Base-by-base conservation (phyloP, 2,797 vertebrate genomes). In the Chelon auratus region DNA sequence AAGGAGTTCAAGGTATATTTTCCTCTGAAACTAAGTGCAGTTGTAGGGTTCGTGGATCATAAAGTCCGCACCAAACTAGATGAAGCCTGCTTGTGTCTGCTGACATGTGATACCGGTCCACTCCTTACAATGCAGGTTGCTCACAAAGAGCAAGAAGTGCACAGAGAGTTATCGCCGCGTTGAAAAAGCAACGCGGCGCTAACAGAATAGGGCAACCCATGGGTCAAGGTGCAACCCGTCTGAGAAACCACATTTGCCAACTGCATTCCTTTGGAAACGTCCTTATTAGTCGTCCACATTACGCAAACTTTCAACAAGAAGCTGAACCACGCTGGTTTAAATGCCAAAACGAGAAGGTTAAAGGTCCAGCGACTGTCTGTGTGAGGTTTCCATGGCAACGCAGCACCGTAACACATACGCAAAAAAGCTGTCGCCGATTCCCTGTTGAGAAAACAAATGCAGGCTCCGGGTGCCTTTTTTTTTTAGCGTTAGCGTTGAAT, bases 341-440 rank as follows among this genome's bases (percentile, higher is more conserved):
- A 67, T 72, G 64, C 82, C 51, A 64, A 76, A 22, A 82, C 22
- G 13, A 11, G 22, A 22, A 63, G 57, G 72, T 80, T 72, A 87
- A 84, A 75, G 75, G 80, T 82, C 17, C 47, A 4, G 3, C 7
- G 12, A 73, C 3, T 40, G 60, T 85, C 26, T 45, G n/a, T 62
- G 26, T 63, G 39, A 17, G 48, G 72, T 90, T 80, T 64, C 83
- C 75, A 85, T 86, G 73, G 81, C 67, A 84, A 81, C 48, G 0
- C 1, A 65, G 51, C 61, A 72, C 55, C 70, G 78, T 48, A 82
- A 88, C 80, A 86, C 33, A 73, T 68, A 64, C 65, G 18, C 33
- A 26, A 26, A 69, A 48, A 73, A 60, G 56, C 58, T 2, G 0
- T 52, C 53, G 9, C 33, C 36, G 50, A 59, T 68, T 24, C 57